Conservation (phyloP, 2,113 vertebrate genomes). For the Phycodurus eques region DNA sequence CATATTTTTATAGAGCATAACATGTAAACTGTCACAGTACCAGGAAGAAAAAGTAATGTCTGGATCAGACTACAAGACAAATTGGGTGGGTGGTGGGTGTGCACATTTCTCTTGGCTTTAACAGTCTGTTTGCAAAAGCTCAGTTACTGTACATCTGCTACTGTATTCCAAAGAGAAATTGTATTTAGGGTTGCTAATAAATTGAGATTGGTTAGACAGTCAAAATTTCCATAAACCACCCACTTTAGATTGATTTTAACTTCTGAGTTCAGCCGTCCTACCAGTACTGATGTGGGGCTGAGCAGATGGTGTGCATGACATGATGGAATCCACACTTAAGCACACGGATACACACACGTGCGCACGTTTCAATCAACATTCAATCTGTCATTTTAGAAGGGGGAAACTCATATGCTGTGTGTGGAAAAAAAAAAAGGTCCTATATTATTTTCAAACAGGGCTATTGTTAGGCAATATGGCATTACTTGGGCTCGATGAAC, state of each 20-base stretch:
- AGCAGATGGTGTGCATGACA: conserved; percentile 1
- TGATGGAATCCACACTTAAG: background rate
- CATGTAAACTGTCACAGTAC: background rate
- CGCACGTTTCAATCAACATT: background rate
- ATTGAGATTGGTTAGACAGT: background rate
- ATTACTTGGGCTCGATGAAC: background rate
- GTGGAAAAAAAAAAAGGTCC: background rate
- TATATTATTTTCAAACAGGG: background rate
- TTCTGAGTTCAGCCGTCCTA: conserved; percentile 1
- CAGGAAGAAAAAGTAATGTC: background rate
- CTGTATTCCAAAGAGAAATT: background rate
- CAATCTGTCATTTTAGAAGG: background rate
- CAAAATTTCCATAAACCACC: conserved; percentile 1
- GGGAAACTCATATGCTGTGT: background rate
- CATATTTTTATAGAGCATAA: no score
- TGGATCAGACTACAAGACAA: no score
- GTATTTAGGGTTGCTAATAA: background rate
- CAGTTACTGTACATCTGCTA: background rate
- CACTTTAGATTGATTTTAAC: conserved; percentile 1
- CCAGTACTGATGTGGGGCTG: background rate
- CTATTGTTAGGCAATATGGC: background rate
- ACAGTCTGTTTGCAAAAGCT: background rate
- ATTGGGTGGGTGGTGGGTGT: no score
- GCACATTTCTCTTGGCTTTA: background rate
- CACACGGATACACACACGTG: background rate